Evolutionary conservation across 2,888 invertebrate genomes (phyloP), one percentile per base, ranked within the genome.

Genomic region (Polyommatus icarus): DNA sequence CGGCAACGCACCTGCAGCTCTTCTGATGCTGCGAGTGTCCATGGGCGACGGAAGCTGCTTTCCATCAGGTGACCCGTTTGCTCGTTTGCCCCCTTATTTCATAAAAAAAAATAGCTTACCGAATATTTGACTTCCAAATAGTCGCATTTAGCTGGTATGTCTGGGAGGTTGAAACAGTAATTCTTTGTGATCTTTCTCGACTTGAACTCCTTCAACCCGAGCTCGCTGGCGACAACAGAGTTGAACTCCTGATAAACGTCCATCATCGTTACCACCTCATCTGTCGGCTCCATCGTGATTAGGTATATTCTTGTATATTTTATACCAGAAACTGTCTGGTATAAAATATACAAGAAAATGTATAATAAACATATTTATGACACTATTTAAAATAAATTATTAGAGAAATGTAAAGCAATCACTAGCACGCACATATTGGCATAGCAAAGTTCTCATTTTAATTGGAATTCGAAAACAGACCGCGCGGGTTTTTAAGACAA

Each of bases 201-300:
- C 85, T 97, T 97, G 88, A 98, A 99, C 83, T 96, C 95, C 76
- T 95, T 95, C 71, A 99, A 96, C 78, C 96, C 96, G 77, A 96
- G 94, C 79, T 96, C 96, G 77, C 95, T 94, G n/a, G 97, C 95
- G 71, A 97, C 95, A 4, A 94, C 92, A 5, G 95, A 94, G 87
- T 97, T 97, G 86, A 99, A 98, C 92, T 99, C 99, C 76, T 97
- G 95, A 87, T 99, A 98, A 40, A 99, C 96, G 88, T 98, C 97
- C 84, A 96, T 95, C 88, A 98, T 95, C 0, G 96, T 95, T 0
- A 98, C 96, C 83, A 96, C 95, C 61, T 96, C 95, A 73, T 95
- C 94, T 8, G 95, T 95, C 0, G 95, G 91, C 82, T 95, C 95
- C 79, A 95, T 89, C 0, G 95, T 95, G 32, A 95, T 94, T 67